Percentiles rank a stretch among this genome's conserved stretches.
phyloP scores from a whole-genome alignment of 2,113 vertebrate species.

The Pyxicephalus adspersus region DNA sequence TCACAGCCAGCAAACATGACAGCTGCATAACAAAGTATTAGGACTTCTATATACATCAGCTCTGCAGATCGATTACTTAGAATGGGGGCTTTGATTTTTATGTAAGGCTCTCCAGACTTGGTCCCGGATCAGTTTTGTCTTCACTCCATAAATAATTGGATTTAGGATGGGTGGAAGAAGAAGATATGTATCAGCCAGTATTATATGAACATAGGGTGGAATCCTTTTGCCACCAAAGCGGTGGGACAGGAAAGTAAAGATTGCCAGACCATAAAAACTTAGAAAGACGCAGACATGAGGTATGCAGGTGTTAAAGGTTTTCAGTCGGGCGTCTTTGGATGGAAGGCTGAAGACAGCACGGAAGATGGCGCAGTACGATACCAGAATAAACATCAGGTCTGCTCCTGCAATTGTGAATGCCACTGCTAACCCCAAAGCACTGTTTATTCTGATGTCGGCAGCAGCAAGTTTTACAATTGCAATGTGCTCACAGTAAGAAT shows the following conservation, averaged over 20 bases:
- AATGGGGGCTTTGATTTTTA: not conserved
- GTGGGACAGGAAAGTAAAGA: slow-evolving; percentile 63
- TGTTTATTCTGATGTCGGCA: slow-evolving; percentile 51
- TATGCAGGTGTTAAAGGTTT: slow-evolving; percentile 60
- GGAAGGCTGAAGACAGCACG: slow-evolving; percentile 48
- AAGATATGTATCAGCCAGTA: slow-evolving; percentile 59
- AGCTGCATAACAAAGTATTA: too few relatives aligned
- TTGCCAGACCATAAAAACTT: slow-evolving; percentile 59
- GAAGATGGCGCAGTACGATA: slow-evolving; percentile 58
- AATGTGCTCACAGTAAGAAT: slow-evolving; percentile 62
- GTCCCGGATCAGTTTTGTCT: slow-evolving; percentile 61
- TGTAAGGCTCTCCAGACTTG: not conserved
- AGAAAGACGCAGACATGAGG: slow-evolving; percentile 63
- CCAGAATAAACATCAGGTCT: slow-evolving; percentile 56
- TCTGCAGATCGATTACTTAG: too few relatives aligned
- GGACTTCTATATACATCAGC: too few relatives aligned
- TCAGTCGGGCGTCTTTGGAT: slow-evolving; percentile 53
- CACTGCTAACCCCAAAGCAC: slow-evolving; percentile 56
- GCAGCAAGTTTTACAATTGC: slow-evolving; percentile 60
- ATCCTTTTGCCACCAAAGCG: slow-evolving; percentile 55
- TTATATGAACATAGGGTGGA: slow-evolving; percentile 58
- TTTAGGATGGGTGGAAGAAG: slow-evolving; percentile 61
- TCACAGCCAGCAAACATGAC: too few relatives aligned
- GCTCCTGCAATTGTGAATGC: slow-evolving; percentile 56
- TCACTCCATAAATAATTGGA: slow-evolving; percentile 62